These are phyloP conservation scores for Brachionus calyciflorus DNA, from an alignment of 1,140 invertebrate genomes.

Conservation along the genomic window DNA sequence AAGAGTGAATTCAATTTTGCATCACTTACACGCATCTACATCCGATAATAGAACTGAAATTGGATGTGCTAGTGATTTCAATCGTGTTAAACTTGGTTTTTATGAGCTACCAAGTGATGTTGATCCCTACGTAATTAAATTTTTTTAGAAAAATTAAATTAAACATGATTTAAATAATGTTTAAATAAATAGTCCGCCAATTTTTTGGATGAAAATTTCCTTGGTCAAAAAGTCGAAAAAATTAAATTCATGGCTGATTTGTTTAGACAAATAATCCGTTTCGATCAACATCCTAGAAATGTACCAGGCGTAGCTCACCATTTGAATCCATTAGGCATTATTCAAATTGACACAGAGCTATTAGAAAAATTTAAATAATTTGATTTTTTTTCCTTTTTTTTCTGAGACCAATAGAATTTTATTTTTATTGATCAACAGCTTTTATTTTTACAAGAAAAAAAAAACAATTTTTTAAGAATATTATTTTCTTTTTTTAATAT, in stretches of 20 bases:
- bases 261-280: constrained; percentile 1
- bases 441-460: constrained; percentile 5
- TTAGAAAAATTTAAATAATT: neutral
- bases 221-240: neutral
- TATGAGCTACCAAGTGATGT: constrained; percentile 5
- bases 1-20: neutral
- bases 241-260: constrained; percentile 40
- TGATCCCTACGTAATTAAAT: neutral
- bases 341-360: constrained; percentile 4
- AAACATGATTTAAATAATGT: neutral
- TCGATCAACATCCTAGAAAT: neutral
- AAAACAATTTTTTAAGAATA: neutral
- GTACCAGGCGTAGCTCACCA: neutral
- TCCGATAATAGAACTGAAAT: neutral
- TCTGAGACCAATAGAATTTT: constrained; percentile 23
- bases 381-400: neutral
- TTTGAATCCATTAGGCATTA: constrained; percentile 29
- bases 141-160: neutral
- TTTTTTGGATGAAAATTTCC: constrained; percentile 31
- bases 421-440: constrained; percentile 15
- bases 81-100: neutral
- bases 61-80: neutral
- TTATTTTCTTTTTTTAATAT: no score
- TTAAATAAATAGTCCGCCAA: constrained; percentile 4
- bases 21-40: neutral